phyloP scores from a whole-genome alignment of 2,113 vertebrate species.

The Anser cygnoides region DNA sequence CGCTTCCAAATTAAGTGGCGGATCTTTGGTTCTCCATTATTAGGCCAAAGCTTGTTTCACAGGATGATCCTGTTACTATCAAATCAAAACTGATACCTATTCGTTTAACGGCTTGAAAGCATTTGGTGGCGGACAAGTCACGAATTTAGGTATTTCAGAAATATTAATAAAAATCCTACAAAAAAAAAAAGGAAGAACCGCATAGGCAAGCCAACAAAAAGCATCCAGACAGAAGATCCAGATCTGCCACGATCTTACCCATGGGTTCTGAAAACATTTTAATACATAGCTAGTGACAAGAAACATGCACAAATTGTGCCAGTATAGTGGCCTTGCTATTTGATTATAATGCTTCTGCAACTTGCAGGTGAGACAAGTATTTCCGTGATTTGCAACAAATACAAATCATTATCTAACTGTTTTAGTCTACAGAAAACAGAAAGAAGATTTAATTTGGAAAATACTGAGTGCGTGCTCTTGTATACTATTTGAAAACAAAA shows the following conservation, averaged over 20 bases:
- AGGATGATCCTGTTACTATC: not conserved
- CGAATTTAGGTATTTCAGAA: not conserved
- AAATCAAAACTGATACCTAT: not conserved
- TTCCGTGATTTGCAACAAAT: not conserved
- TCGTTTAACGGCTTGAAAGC: not conserved
- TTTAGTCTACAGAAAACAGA: not conserved
- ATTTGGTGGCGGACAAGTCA: not conserved
- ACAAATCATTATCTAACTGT: not conserved
- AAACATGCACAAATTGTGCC: not conserved
- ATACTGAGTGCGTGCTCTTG: not conserved
- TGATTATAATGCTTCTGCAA: not conserved
- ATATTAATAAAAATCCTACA: too few relatives aligned
- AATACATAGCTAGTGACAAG: not conserved
- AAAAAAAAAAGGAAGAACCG: too few relatives aligned
- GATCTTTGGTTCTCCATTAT: not conserved
- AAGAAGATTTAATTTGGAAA: not conserved
- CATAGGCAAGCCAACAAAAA: not conserved
- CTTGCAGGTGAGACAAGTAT: not conserved
- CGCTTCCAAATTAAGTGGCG: not conserved
- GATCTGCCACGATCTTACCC: not conserved
- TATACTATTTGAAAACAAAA: not conserved
- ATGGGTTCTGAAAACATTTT: not conserved
- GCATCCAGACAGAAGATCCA: not conserved
- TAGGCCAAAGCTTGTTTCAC: not conserved
- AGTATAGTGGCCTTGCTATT: not conserved